Evolutionary conservation across 2,888 invertebrate genomes (phyloP), one percentile per base, ranked within the genome.

Genomic region (Frankliniella fusca): DNA sequence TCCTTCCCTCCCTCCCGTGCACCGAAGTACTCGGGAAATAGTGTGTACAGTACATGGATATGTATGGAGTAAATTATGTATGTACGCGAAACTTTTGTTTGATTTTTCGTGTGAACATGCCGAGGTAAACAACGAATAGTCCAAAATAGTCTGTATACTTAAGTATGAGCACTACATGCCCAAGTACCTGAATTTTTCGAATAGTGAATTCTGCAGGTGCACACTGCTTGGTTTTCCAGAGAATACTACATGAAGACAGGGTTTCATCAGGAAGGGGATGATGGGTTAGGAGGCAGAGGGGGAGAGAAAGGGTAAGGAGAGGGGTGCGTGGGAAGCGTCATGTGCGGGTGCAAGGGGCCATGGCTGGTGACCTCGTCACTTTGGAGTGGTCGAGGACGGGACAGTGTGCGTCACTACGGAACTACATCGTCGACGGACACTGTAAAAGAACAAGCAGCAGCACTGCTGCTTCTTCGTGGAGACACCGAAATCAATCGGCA

Each of bases 201-300:
- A n/a, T n/a, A n/a, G n/a, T n/a, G n/a, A n/a, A n/a, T n/a, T n/a
- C n/a, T n/a, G n/a, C n/a, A n/a, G n/a, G n/a, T n/a, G n/a, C n/a
- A n/a, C n/a, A n/a, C n/a, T n/a, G n/a, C n/a, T n/a, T n/a, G n/a
- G n/a, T n/a, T n/a, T n/a, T 18, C n/a, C 70, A 27, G 23, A 38
- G 10, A 27, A 27, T 8, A 76, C 70, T 76, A 27, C 27, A 27
- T 76, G 27, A 76, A 76, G 70, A 76, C 27, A 9, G 70, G 70
- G 23, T 76, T 76, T 76, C 70, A 76, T 76, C 23, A 76, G 70
- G 70, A 76, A 76, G 70, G 54, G 70, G 70, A 76, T 12, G 23
- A 27, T 2, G 38, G 27, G 70, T 23, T 27, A 76, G 70, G 8
- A 76, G 10, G 11, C 7, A 27, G 38, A 38, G 38, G 38, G 38